Evolutionary conservation across 1,140 invertebrate genomes (phyloP).

Genomic region (Steinernema feltiae): DNA sequence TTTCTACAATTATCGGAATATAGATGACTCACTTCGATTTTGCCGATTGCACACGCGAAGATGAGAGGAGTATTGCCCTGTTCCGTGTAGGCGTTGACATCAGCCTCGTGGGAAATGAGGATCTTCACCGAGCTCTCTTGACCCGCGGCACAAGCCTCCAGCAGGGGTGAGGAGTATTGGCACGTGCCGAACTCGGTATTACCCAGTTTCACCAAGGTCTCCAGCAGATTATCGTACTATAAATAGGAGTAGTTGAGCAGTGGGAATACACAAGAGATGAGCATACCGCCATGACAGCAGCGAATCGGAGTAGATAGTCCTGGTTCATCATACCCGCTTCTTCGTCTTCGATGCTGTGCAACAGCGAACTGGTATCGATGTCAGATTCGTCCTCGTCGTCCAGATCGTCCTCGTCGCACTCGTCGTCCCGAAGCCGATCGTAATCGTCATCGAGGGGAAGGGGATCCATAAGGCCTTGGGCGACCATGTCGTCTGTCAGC

Average conservation of each 20-base stretch:
- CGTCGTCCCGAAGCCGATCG: neutral
- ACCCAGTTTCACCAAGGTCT: neutral
- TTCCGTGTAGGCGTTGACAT: constrained; percentile 96
- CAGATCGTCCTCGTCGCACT: constrained; percentile 3
- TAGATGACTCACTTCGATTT: constrained; percentile 82
- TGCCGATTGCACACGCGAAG: constrained; percentile 93
- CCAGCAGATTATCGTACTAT: neutral
- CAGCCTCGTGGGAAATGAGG: constrained; percentile 64
- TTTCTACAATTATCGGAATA: too few species aligned
- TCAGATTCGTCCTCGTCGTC: constrained; percentile 1
- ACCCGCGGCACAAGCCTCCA: neutral
- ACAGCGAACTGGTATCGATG: neutral
- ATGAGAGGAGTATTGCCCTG: constrained; percentile 97
- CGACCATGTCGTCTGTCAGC: neutral
- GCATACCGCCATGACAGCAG: neutral
- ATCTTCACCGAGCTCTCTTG: neutral
- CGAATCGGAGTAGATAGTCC: constrained; percentile 1
- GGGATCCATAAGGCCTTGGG: neutral
- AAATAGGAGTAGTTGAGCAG: neutral
- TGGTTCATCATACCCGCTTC: constrained; percentile 10
- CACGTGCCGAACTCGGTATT: neutral
- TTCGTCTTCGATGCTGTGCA: neutral
- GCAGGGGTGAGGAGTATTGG: neutral
- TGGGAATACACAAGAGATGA: neutral
- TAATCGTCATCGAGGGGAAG: neutral